phyloP scores from a whole-genome alignment of 2,888 invertebrate species.

The Bibio marci region DNA sequence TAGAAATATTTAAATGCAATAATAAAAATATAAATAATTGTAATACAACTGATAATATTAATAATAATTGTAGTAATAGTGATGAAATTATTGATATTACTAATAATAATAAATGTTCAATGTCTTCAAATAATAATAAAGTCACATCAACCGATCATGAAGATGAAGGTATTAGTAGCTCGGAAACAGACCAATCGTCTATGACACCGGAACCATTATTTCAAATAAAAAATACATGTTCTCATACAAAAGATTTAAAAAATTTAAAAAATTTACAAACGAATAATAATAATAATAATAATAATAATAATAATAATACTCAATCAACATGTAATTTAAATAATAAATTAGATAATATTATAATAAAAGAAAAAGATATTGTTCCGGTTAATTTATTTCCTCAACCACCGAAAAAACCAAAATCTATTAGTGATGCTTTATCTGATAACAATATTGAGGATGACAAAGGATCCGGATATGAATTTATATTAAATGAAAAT shows the following conservation, averaged over 20 bases:
- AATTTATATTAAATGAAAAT: conserved; percentile 31
- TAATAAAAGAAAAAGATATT: conserved; percentile 42
- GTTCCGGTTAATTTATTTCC: conserved; percentile 63
- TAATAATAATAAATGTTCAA: conserved; percentile 25
- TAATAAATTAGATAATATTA: conserved; percentile 2
- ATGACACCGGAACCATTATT: conserved; percentile 51
- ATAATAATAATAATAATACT: conserved; percentile 14
- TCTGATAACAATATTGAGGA: conserved; percentile 38
- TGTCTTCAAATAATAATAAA: conserved; percentile 20
- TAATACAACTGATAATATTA: conserved; percentile 20
- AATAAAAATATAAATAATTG: conserved; percentile 23
- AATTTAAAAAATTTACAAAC: too few species aligned
- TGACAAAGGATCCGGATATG: conserved; percentile 26
- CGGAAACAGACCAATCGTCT: conserved; percentile 46
- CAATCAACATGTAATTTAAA: conserved; percentile 7
- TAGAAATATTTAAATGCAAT: conserved; percentile 41
- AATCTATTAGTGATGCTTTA: conserved; percentile 51
- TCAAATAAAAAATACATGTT: too few species aligned
- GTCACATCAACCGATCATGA: conserved; percentile 58
- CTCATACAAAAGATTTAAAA: conserved; percentile 34
- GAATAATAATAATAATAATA: conserved; percentile 20
- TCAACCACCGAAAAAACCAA: conserved; percentile 60
- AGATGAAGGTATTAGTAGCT: conserved; percentile 78
- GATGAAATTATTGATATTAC: conserved; percentile 24
- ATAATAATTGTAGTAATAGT: conserved; percentile 13